These are phyloP conservation scores for Sebastes itinus DNA, from an alignment of 2,797 vertebrate species.

Conservation along the genomic window DNA sequence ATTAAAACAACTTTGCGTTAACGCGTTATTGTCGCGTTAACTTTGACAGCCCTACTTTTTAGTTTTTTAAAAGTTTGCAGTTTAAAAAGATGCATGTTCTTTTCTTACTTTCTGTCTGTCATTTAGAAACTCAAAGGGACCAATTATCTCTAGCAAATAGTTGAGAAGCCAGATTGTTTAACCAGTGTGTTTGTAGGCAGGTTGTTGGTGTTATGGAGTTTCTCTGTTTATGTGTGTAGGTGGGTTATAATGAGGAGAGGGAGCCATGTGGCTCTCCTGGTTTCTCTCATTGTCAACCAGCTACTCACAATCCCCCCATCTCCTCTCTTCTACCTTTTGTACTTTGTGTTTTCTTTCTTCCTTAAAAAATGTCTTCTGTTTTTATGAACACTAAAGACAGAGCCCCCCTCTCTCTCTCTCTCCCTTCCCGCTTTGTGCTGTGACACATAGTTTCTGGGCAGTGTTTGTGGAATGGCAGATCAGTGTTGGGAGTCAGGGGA, in stretches of 20 bases:
- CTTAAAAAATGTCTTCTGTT: neutral
- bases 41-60: too few species aligned
- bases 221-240: constrained; percentile 11
- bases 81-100: neutral
- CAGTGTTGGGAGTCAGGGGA: constrained; percentile 40
- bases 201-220: constrained; percentile 14
- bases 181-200: neutral
- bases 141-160: neutral
- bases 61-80: neutral
- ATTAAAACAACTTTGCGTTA: too few species aligned
- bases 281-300: neutral
- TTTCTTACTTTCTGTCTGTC: neutral
- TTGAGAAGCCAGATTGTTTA: constrained; percentile 5
- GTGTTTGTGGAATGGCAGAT: constrained; percentile 37
- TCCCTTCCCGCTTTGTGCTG: neutral
- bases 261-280: constrained; percentile 36
- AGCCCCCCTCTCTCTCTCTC: too few species aligned
- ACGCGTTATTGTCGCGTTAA: too few species aligned
- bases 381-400: neutral
- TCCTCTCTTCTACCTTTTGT: neutral
- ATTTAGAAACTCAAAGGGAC: neutral
- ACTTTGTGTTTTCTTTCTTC: neutral
- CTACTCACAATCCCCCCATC: neutral
- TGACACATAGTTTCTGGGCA: constrained; percentile 61
- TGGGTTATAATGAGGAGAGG: constrained; percentile 4